These are phyloP conservation scores for Triplophysa bombifrons DNA, from an alignment of 2,797 vertebrate species.

Conservation along the genomic window DNA sequence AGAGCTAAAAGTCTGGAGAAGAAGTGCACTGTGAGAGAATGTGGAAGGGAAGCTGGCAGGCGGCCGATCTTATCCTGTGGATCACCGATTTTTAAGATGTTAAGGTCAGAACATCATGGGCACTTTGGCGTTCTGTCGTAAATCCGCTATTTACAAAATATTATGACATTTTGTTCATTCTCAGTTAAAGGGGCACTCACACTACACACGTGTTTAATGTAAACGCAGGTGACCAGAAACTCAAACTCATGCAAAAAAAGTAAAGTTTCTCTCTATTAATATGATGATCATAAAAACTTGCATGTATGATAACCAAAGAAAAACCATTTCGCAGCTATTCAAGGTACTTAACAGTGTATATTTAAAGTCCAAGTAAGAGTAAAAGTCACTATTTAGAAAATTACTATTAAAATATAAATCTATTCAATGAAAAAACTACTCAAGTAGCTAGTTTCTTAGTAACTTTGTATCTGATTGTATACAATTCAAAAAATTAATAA, in stretches of 20 bases:
- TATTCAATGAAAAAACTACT: no score
- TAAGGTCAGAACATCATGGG: constrained; percentile 21
- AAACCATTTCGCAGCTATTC: no score
- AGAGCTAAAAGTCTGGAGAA: constrained; percentile 18
- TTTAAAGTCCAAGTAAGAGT: no score
- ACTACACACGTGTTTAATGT: background rate
- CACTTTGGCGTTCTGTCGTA: background rate
- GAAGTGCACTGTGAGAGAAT: background rate
- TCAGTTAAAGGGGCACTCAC: background rate
- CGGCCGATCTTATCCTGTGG: constrained; percentile 1
- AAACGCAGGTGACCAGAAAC: background rate
- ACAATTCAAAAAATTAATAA: no score
- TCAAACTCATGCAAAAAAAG: background rate
- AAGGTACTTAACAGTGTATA: no score
- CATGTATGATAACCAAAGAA: background rate
- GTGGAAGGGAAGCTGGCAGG: constrained; percentile 25
- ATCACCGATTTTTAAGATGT: background rate
- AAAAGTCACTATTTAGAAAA: no score
- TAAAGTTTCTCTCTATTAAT: no score
- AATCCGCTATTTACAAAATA: constrained; percentile 3
- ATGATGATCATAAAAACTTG: background rate
- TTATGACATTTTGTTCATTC: background rate
- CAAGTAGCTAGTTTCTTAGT: no score
- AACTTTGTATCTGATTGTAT: no score
- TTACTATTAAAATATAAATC: no score